These are phyloP conservation scores for Dasysyrphus albostriatus DNA, from an alignment of 2,888 invertebrate species.

Conservation along the genomic window DNA sequence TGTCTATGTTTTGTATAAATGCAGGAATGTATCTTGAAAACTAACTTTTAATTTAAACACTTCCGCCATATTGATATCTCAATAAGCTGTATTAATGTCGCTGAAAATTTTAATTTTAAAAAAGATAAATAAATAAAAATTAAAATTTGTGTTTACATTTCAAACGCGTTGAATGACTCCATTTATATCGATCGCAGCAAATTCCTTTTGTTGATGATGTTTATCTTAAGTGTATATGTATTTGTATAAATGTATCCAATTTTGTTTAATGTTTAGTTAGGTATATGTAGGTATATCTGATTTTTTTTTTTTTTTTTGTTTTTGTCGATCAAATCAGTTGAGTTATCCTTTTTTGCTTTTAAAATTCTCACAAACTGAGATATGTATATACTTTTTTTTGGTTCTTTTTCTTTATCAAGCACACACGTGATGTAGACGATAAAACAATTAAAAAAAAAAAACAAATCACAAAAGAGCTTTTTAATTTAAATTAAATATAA, in stretches of 20 bases:
- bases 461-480: slow-evolving; percentile 26
- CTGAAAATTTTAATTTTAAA: not conserved
- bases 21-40: too few relatives aligned
- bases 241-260: slow-evolving; percentile 18
- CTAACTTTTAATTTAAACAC: not conserved
- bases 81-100: not conserved
- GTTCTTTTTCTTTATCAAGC: slow-evolving; percentile 1
- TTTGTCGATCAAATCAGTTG: not conserved
- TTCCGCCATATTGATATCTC: not conserved
- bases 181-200: slow-evolving; percentile 1
- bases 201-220: slow-evolving; percentile 31
- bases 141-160: slow-evolving; percentile 55
- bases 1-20: too few relatives aligned
- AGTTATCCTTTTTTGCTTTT: slow-evolving; percentile 10
- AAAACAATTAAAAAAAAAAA: not conserved
- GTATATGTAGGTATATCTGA: not conserved
- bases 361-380: slow-evolving; percentile 9
- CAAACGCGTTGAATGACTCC: slow-evolving; percentile 36
- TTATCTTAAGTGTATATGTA: not conserved
- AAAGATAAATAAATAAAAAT: not conserved
- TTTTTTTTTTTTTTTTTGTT: slow-evolving; percentile 5
- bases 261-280: slow-evolving; percentile 14
- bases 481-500: slow-evolving; percentile 3
- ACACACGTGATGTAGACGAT: slow-evolving; percentile 20
- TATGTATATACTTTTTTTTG: not conserved